A percentile compares a stretch with the other conserved stretches of the same genome.
phyloP scores from a whole-genome alignment of 2,113 vertebrate genomes.

The Alligator sinensis region DNA sequence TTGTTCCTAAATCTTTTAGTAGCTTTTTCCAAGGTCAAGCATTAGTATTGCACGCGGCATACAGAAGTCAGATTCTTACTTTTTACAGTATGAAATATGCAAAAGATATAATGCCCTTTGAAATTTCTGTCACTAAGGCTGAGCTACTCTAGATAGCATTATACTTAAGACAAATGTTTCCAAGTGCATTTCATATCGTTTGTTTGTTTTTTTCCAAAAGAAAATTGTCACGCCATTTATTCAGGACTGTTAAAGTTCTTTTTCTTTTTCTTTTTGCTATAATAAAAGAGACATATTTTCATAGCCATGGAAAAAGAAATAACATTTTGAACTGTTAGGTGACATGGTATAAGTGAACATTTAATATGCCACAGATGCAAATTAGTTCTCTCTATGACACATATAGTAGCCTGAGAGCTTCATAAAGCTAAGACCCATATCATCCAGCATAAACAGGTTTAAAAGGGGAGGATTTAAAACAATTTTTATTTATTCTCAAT shows the following conservation, averaged over 20 bases:
- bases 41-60: background rate
- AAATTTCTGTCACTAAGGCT: background rate
- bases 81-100: slow-evolving; percentile 2
- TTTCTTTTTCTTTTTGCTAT: background rate
- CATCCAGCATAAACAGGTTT: background rate
- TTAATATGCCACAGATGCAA: background rate
- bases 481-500: background rate
- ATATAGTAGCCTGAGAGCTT: background rate
- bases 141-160: background rate
- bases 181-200: background rate
- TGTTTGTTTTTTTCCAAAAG: background rate
- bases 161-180: background rate
- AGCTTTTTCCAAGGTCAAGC: background rate
- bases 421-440: background rate
- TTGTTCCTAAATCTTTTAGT: background rate
- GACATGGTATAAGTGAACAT: background rate
- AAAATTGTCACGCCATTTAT: background rate
- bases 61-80: background rate
- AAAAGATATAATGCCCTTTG: background rate
- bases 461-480: background rate
- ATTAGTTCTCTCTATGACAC: background rate
- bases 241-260: rapidly evolving
- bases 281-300: background rate
- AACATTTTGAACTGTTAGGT: background rate
- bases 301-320: background rate